phyloP scores from a whole-genome alignment of 2,797 vertebrate species.

The Coendou prehensilis region DNA sequence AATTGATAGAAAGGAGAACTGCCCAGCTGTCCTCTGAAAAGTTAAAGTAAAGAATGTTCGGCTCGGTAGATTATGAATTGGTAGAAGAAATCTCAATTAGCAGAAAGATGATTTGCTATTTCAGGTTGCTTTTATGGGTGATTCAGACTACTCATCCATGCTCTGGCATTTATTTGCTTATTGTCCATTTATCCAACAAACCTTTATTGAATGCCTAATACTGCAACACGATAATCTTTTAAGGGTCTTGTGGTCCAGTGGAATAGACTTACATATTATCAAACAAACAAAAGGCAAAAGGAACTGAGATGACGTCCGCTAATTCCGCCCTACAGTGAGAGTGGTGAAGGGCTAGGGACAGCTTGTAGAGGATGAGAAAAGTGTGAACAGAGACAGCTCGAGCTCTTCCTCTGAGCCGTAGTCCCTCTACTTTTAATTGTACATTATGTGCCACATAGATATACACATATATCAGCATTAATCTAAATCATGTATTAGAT shows the following conservation, averaged over 20 bases:
- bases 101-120: constrained; percentile 34
- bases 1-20: constrained; percentile 34
- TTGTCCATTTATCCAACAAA: constrained; percentile 34
- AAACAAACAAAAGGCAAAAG: not conserved
- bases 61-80: not conserved
- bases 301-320: too few species aligned
- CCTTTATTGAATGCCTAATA: not conserved
- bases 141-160: not conserved
- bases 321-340: too few species aligned
- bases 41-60: not conserved
- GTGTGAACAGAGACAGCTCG: not conserved
- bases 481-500: not conserved
- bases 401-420: not conserved
- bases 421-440: not conserved
- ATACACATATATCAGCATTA: not conserved
- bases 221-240: not conserved
- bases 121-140: not conserved
- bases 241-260: not conserved
- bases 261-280: not conserved
- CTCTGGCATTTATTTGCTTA: not conserved
- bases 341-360: not conserved
- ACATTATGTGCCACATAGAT: not conserved
- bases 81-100: constrained; percentile 32
- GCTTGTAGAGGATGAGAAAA: not conserved
- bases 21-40: not conserved